Evolutionary conservation across 1,140 invertebrate genomes (phyloP), one percentile per base, ranked within the genome.

Genomic region (Zaprionus nigranus): DNA sequence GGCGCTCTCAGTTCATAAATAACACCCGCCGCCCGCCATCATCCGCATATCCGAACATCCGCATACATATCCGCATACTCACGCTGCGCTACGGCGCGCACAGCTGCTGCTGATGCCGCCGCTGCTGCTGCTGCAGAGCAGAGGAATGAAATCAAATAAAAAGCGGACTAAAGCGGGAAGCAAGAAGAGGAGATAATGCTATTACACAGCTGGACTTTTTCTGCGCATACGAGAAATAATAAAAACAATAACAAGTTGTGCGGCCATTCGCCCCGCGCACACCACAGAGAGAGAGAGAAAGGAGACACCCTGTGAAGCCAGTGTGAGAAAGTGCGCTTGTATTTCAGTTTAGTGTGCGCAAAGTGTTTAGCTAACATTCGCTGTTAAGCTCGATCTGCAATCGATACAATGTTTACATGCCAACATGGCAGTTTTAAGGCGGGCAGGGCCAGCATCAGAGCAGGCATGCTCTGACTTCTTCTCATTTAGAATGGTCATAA

Each of bases 1-100:
- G n/a, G 40, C 40, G n/a, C 62, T 64, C 70, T 58, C 75, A 82
- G 80, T 82, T 82, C 81, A 82, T 82, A 82, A 82, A 82, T 82
- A 82, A 82, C 62, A 49, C 46, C 60, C 12, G 17, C 26, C 30
- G n/a, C 17, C 13, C 36, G n/a, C 20, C 24, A 24, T 56, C 22
- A 43, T 43, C 38, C 38, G 38, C 38, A 43, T 43, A 43, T 43
- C 40, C 40, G 40, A n/a, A 43, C 40, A 46, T 46, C 40, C 40
- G 40, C 40, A 46, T 46, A 46, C 40, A 46, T 17, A 46, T 46
- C 40, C 40, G 40, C 40, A 46, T 46, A 17, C 40, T 46, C 40
- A 46, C 7, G 40, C 40, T 46, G 40, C 40, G 40, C 40, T 46
- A n/a, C 40, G n/a, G 40, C n/a, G 40, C 36, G n/a, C n/a, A 46